phyloP scores from a whole-genome alignment of 2,888 invertebrate species.

The Aphrophora alni region DNA sequence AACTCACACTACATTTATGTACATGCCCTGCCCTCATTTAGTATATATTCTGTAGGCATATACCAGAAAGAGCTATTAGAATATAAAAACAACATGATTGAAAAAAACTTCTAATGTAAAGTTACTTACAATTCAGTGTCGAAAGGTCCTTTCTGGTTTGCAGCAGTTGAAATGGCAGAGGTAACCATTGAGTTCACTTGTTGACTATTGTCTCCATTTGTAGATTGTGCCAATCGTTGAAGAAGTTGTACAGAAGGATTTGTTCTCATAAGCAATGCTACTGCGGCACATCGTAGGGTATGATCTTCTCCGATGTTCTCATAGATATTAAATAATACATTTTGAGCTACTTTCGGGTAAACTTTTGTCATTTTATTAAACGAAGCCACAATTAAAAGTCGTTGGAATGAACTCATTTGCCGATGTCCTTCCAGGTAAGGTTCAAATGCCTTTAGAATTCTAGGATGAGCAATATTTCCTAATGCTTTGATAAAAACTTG shows the following conservation, averaged over 20 bases:
- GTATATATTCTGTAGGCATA: too few relatives aligned
- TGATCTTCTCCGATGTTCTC: slow-evolving; percentile 69
- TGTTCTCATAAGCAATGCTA: slow-evolving; percentile 65
- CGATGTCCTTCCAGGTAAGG: slow-evolving; percentile 71
- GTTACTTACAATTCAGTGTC: slow-evolving; percentile 61
- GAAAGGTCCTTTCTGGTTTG: slow-evolving; percentile 55
- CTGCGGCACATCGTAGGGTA: slow-evolving; percentile 70
- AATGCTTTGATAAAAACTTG: slow-evolving; percentile 69
- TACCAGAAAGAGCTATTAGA: too few relatives aligned
- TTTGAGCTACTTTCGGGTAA: slow-evolving; percentile 62
- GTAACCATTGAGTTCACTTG: slow-evolving; percentile 72
- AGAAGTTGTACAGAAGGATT: slow-evolving; percentile 68
- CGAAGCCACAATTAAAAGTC: slow-evolving; percentile 67
- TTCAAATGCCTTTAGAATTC: slow-evolving; percentile 66
- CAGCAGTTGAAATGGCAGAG: slow-evolving; percentile 65
- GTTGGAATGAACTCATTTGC: slow-evolving; percentile 65
- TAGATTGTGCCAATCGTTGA: slow-evolving; percentile 73
- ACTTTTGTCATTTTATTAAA: slow-evolving; percentile 62
- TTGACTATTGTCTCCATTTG: slow-evolving; percentile 66
- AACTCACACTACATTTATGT: too few relatives aligned
- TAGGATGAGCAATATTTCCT: slow-evolving; percentile 69
- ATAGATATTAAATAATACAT: slow-evolving; percentile 70
- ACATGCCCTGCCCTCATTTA: too few relatives aligned
- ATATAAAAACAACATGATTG: too few relatives aligned
- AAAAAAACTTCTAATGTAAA: too few relatives aligned